Percentiles rank a stretch among this genome's conserved stretches.
phyloP scores from a whole-genome alignment of 1,140 invertebrate species.

The Amphibalanus amphitrite region DNA sequence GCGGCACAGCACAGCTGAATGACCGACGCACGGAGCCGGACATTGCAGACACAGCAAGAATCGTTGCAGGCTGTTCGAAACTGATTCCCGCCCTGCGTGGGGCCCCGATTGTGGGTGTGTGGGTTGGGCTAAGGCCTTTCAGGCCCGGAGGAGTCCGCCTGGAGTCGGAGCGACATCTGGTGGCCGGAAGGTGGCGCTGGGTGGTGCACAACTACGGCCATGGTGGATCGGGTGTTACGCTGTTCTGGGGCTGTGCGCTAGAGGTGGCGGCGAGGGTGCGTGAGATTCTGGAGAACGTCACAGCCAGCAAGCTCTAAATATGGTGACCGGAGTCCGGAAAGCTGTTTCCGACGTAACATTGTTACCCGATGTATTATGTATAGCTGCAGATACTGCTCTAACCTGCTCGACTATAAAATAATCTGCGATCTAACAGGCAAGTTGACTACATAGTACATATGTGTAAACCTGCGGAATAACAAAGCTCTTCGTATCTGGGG shows the following conservation, averaged over 20 bases:
- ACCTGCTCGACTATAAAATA: no score
- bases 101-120: slow-evolving; percentile 18
- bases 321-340: no score
- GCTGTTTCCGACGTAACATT: no score
- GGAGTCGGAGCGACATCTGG: slow-evolving; percentile 18
- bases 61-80: slow-evolving; percentile 22
- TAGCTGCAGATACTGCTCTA: no score
- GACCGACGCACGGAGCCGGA: slow-evolving; percentile 22
- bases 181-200: slow-evolving; percentile 16
- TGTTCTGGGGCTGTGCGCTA: slow-evolving; percentile 29
- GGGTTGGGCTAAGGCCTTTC: slow-evolving; percentile 23
- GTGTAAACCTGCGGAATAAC: no score
- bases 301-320: no score
- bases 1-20: slow-evolving; percentile 23
- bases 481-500: no score
- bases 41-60: slow-evolving; percentile 21
- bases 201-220: slow-evolving; percentile 36
- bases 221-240: slow-evolving; percentile 30
- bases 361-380: no score
- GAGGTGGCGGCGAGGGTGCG: neutral
- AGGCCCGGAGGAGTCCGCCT: slow-evolving; percentile 19
- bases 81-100: slow-evolving; percentile 21
- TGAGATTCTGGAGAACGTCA: no score
- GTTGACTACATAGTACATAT: no score
- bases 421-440: no score